A percentile compares a stretch with the other conserved stretches of the same genome.
Evolutionary conservation across 2,113 vertebrate genomes (phyloP).

Genomic region (Gambusia affinis): DNA sequence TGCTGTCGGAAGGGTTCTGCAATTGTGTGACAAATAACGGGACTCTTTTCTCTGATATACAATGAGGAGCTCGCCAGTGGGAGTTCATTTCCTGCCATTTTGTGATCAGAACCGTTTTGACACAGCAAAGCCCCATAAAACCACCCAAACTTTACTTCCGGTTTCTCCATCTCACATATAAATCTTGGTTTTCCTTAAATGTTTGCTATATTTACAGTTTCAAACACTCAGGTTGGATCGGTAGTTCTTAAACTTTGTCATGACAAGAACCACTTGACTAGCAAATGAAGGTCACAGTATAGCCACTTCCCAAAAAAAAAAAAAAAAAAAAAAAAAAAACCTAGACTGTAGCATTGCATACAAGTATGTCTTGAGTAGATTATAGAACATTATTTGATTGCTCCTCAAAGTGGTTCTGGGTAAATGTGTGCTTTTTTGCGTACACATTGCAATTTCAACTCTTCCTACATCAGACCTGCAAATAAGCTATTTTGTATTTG

Average conservation of each 20-base stretch:
- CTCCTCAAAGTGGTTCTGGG: too few species aligned
- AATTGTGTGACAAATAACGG: slow-evolving; percentile 61
- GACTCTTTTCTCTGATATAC: slow-evolving; percentile 50
- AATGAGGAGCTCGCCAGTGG: slow-evolving; percentile 31
- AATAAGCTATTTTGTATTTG: too few species aligned
- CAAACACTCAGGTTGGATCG: neutral
- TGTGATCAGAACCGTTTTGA: slow-evolving; percentile 47
- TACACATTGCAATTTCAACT: too few species aligned
- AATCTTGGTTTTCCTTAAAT: neutral
- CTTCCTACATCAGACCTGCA: too few species aligned
- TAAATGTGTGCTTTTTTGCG: too few species aligned
- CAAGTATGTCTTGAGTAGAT: too few species aligned
- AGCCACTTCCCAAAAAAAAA: too few species aligned
- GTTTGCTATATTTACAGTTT: neutral
- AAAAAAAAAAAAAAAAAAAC: too few species aligned
- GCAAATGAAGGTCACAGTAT: too few species aligned
- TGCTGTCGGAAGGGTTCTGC: slow-evolving; percentile 19
- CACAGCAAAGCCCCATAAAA: neutral
- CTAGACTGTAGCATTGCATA: too few species aligned
- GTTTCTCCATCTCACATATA: neutral
- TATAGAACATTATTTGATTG: too few species aligned
- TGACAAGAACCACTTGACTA: neutral
- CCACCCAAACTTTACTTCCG: slow-evolving; percentile 6
- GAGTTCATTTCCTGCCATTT: slow-evolving; percentile 78
- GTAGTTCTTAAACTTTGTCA: neutral